Evolutionary conservation across 64 coral and sea anemone species (phyloP), one percentile per base, ranked within the genome.

Genomic region (Cladopsammia gracilis): DNA sequence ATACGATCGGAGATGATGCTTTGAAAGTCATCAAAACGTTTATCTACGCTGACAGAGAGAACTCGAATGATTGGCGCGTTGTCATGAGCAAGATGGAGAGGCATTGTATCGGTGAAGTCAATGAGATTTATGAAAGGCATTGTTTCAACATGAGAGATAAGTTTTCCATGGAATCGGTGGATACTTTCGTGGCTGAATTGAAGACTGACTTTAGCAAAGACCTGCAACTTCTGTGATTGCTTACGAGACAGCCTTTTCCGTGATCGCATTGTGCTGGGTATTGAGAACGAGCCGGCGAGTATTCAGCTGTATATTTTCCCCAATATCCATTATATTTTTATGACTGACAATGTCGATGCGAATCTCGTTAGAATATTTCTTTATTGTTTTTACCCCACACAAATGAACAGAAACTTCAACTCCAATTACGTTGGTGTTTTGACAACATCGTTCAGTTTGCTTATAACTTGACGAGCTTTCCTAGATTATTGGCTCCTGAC

Each of bases 161-260:
- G 60, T 64, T 68, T 10, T 5, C 16, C 48, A 71, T 64, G 20
- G 92, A 89, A 82, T 73, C 18, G 49, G 56, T 83, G 49, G 92
- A 94, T 5, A 59, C 49, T 47, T 94, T 81, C 52, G 5, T 89
- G 2, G 71, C 76, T 18, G 78, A 59, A 44, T 54, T 87, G 84
- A 82, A 83, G 64, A 72, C 72, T 64, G 64, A 72, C 72, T 64
- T 60, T 91, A n/a, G 81, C 73, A 1, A 90, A 95, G 83, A 86
- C 93, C 4, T 91, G 93, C 57, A 86, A 95, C 79, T 95, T 94
- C 45, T 94, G 84, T 25, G 68, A 94, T 7, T 88, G 92, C 18
- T 44, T 93, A 64, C 20, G 16, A 44, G 81, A 87, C 76, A 77
- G 60, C 20, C 47, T 93, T 13, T 61, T 93, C 68, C 58, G 84